These are phyloP conservation scores for Myotis myotis DNA, from an alignment of 2,797 vertebrate species.

Conservation along the genomic window DNA sequence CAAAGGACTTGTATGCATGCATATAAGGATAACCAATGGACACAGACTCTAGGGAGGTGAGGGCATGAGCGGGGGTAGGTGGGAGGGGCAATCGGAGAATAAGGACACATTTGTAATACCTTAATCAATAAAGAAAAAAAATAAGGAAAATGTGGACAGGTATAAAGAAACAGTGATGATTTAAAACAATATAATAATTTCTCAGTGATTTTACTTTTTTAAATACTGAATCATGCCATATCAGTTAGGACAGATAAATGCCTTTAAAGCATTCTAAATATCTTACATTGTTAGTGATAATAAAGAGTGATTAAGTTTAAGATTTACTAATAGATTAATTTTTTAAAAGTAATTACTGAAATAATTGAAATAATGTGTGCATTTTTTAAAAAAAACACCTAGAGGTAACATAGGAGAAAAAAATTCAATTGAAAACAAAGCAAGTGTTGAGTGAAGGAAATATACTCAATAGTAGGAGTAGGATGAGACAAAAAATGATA, in stretches of 20 bases:
- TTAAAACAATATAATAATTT: background rate
- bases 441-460: background rate
- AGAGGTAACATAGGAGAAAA: background rate
- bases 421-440: background rate
- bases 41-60: no score
- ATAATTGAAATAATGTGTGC: background rate
- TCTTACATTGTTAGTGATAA: background rate
- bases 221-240: background rate
- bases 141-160: background rate
- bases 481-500: background rate
- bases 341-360: background rate
- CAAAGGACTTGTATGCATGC: no score
- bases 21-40: no score
- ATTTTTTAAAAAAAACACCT: background rate
- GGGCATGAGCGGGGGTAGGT: no score
- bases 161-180: background rate
- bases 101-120: no score
- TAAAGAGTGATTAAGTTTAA: background rate
- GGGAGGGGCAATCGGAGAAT: no score
- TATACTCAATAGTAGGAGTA: background rate
- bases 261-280: background rate
- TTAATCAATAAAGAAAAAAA: no score
- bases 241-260: background rate
- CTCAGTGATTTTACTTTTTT: background rate
- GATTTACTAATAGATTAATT: background rate